Conservation (phyloP, 1,140 invertebrate genomes). For the Drosophila asahinai region DNA sequence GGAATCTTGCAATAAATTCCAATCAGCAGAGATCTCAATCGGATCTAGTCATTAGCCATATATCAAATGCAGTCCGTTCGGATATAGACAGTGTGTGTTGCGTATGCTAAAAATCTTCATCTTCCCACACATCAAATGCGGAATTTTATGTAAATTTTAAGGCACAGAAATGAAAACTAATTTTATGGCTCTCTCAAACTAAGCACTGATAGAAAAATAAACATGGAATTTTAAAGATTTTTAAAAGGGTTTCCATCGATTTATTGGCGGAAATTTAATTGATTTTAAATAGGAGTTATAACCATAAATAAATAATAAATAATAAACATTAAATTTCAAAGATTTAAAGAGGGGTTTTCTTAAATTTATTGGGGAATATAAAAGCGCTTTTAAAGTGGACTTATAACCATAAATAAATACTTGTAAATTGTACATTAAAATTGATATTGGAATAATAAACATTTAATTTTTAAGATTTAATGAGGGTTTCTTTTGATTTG, state of each 20-base stretch:
- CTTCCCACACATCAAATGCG: constrained; percentile 62
- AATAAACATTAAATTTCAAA: too few species aligned
- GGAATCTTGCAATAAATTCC: constrained; percentile 50
- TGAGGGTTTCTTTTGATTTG: neutral
- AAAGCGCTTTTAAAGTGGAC: too few species aligned
- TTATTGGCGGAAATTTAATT: neutral
- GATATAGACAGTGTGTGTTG: constrained; percentile 1
- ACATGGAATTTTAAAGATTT: neutral
- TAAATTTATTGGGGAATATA: neutral
- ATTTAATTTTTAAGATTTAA: too few species aligned
- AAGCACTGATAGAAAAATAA: constrained; percentile 1
- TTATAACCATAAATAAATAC: too few species aligned
- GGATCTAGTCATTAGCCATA: constrained; percentile 13
- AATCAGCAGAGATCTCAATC: constrained; percentile 53
- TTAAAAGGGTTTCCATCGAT: too few species aligned
- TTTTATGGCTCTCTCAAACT: neutral
- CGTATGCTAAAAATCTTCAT: constrained; percentile 19
- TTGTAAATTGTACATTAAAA: too few species aligned
- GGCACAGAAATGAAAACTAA: constrained; percentile 53
- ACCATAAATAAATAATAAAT: neutral
- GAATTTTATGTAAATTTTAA: constrained; percentile 66
- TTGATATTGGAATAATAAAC: neutral
- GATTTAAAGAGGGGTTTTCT: neutral
- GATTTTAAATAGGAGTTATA: too few species aligned
- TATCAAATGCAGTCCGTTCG: constrained; percentile 27